Evolutionary conservation across 2,113 vertebrate species (phyloP).

Genomic region (Triplophysa rosa): DNA sequence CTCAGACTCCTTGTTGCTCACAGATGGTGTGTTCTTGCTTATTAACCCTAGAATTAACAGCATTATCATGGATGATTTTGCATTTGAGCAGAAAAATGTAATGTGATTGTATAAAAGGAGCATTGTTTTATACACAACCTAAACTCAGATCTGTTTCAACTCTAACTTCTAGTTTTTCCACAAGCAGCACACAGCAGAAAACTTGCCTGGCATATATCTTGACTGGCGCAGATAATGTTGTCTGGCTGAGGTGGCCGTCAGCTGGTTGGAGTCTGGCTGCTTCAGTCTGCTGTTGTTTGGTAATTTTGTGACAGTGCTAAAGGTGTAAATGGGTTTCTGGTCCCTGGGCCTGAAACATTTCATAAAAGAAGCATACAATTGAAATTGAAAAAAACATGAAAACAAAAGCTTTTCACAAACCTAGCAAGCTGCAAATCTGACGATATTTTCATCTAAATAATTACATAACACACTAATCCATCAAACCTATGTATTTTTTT

Average conservation of each 20-base stretch:
- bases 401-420: neutral
- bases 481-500: no score
- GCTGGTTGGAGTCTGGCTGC: constrained; percentile 73
- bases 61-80: neutral
- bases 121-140: neutral
- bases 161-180: neutral
- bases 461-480: no score
- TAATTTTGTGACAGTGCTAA: constrained; percentile 79
- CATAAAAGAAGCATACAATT: neutral
- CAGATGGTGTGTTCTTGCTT: constrained; percentile 78
- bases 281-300: constrained; percentile 68
- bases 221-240: constrained; percentile 95
- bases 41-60: constrained; percentile 82
- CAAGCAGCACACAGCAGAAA: neutral
- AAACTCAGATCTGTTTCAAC: neutral
- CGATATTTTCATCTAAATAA: no score
- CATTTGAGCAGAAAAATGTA: neutral
- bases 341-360: constrained; percentile 64
- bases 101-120: neutral
- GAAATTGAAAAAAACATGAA: neutral
- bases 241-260: constrained; percentile 79
- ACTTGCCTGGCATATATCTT: constrained; percentile 86
- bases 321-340: constrained; percentile 72
- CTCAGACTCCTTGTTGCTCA: constrained; percentile 74
- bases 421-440: neutral